phyloP scores from a whole-genome alignment of 2,888 invertebrate species.

The Sycophila texana region DNA sequence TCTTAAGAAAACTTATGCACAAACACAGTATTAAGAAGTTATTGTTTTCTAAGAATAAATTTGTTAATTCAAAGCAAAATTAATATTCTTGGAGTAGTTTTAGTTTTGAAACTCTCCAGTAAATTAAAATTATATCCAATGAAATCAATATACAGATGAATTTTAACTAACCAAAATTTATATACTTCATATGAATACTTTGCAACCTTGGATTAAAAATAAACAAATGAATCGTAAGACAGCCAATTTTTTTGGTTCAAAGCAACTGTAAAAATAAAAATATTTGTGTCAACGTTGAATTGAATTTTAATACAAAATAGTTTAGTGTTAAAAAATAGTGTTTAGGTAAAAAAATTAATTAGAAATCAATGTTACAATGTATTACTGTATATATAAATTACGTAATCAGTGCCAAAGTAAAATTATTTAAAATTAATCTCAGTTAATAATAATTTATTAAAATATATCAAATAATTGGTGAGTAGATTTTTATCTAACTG shows the following conservation, averaged over 20 bases:
- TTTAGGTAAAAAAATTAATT: background rate
- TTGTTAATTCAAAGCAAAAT: background rate
- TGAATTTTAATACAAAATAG: constrained; percentile 6
- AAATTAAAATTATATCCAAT: constrained; percentile 51
- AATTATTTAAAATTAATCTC: too few relatives aligned
- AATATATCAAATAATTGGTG: too few relatives aligned
- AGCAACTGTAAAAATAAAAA: constrained; percentile 14
- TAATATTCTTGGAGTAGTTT: background rate
- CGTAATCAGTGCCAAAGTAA: too few relatives aligned
- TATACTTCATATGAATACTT: constrained; percentile 56
- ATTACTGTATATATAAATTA: too few relatives aligned
- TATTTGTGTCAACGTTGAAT: constrained; percentile 6
- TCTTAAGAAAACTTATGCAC: constrained; percentile 27
- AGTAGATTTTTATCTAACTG: too few relatives aligned
- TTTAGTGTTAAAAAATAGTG: background rate
- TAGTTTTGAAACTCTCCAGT: constrained; percentile 11
- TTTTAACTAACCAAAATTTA: constrained; percentile 61
- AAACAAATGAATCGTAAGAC: constrained; percentile 58
- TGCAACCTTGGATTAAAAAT: constrained; percentile 62
- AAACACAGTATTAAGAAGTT: background rate
- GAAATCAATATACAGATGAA: constrained; percentile 56
- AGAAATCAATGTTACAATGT: too few relatives aligned
- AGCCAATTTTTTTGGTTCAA: constrained; percentile 47
- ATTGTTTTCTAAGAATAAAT: background rate
- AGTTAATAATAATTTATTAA: too few relatives aligned